phyloP scores from a whole-genome alignment of 2,888 invertebrate species.

The Didymodactylos carnosus region DNA sequence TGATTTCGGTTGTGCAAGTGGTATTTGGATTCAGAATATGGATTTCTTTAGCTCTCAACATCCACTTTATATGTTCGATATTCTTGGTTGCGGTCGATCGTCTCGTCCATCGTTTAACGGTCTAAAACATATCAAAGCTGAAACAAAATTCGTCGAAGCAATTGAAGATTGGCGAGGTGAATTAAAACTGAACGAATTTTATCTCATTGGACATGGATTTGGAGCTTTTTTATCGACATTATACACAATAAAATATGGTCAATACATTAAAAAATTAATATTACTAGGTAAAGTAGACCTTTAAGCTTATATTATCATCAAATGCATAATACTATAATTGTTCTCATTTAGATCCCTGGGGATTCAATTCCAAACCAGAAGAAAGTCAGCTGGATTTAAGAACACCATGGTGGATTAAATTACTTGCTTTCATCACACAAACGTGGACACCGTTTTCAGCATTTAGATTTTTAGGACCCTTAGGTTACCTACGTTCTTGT shows the following conservation, averaged over 20 bases:
- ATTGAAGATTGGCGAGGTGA: constrained; percentile 84
- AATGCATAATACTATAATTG: too few species aligned
- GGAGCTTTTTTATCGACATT: constrained; percentile 40
- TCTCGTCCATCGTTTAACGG: constrained; percentile 61
- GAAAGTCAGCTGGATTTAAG: constrained; percentile 23
- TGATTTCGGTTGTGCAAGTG: constrained; percentile 11
- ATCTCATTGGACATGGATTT: constrained; percentile 76
- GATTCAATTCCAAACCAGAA: constrained; percentile 29
- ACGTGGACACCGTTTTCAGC: not conserved
- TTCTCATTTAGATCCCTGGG: constrained; percentile 90
- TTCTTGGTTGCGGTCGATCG: constrained; percentile 65
- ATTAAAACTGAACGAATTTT: constrained; percentile 64
- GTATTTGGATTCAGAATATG: constrained; percentile 11
- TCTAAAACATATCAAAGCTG: constrained; percentile 55
- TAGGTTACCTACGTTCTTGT: too few species aligned
- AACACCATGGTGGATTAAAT: constrained; percentile 63
- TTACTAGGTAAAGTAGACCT: too few species aligned
- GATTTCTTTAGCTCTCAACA: constrained; percentile 35
- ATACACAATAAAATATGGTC: constrained; percentile 46
- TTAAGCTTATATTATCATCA: too few species aligned
- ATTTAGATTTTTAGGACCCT: constrained; percentile 57
- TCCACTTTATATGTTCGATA: constrained; percentile 72
- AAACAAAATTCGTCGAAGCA: constrained; percentile 65
- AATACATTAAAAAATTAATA: constrained; percentile 69
- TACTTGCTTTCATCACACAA: constrained; percentile 53